Conservation (phyloP, 2,113 vertebrate species). For the Macquaria ambigua region DNA sequence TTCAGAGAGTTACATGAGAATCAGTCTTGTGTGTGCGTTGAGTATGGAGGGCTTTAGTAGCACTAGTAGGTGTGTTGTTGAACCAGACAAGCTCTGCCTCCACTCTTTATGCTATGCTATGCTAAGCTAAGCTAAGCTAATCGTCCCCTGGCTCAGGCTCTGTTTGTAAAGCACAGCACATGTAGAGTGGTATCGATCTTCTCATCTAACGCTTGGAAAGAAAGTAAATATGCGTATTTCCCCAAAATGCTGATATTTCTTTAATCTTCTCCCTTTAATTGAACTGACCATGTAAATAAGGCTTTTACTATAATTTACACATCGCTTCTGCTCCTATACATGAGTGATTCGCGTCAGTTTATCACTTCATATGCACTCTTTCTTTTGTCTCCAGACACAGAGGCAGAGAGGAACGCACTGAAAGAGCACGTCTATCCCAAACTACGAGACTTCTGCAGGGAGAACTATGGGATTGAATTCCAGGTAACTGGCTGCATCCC, state of each 20-base stretch:
- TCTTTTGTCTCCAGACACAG: conserved; percentile 89
- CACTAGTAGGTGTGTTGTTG: background rate
- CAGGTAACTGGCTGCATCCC: conserved; percentile 87
- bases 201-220: background rate
- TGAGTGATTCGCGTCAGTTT: background rate
- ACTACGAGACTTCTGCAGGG: conserved; percentile 98
- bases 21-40: background rate
- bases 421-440: conserved; percentile 98
- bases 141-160: background rate
- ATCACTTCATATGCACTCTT: conserved; percentile 1
- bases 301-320: background rate
- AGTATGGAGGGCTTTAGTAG: background rate
- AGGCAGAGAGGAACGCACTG: conserved; percentile 94
- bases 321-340: background rate
- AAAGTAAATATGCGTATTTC: background rate
- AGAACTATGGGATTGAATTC: conserved; percentile 99
- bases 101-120: background rate
- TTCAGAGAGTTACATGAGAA: background rate
- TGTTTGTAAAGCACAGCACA: background rate
- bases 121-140: conserved; percentile 1
- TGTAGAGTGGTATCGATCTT: background rate
- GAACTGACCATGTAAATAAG: background rate
- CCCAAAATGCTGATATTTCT: background rate
- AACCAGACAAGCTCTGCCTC: background rate
- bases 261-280: background rate